Conservation (phyloP, 1,140 invertebrate species). For the Bombyx mori region ASM3026992v2 NC_085121.1:12323001-12323500, state of each 20-base stretch:
- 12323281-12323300: conserved; percentile 3
- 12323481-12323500: conserved; percentile 33
- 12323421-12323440: conserved; percentile 30
- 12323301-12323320: conserved; percentile 9
- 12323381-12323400: conserved; percentile 39
- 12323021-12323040: neutral
- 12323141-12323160: too few relatives aligned
- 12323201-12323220: neutral
- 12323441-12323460: conserved; percentile 56
- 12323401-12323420: conserved; percentile 29
- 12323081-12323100: too few relatives aligned
- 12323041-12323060: neutral
- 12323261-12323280: conserved; percentile 14
- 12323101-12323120: too few relatives aligned
- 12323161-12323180: neutral
- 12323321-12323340: conserved; percentile 55
- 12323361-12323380: conserved; percentile 25
- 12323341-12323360: conserved; percentile 39
- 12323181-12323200: neutral
- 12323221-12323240: conserved; percentile 3
- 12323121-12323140: too few relatives aligned
- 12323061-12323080: too few relatives aligned
- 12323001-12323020: neutral
- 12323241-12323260: conserved; percentile 14
- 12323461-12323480: conserved; percentile 20